Evolutionary conservation across 2,888 invertebrate genomes (phyloP).

Genomic region (Acanthoscelides obtectus): DNA sequence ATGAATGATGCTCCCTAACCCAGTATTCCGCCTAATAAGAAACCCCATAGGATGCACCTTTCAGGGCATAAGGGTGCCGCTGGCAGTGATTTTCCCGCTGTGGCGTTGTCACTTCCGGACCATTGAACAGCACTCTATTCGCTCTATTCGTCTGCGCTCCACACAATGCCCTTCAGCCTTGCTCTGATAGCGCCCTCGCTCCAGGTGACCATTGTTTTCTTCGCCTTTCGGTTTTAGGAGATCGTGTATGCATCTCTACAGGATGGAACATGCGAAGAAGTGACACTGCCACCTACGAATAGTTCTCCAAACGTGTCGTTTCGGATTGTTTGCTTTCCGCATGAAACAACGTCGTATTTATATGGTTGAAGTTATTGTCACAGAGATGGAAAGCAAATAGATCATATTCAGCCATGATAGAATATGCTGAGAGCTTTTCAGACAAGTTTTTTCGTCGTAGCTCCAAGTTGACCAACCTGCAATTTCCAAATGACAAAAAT

Average conservation of each 20-base stretch:
- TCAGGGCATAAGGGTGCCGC: neutral
- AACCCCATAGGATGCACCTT: neutral
- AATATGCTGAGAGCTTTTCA: too few relatives aligned
- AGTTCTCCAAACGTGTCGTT: too few relatives aligned
- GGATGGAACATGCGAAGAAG: neutral
- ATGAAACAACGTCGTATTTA: too few relatives aligned
- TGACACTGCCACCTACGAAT: too few relatives aligned
- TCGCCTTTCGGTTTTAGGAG: neutral
- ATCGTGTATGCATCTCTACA: neutral
- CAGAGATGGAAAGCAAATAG: too few relatives aligned
- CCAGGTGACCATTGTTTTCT: neutral
- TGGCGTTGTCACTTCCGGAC: neutral
- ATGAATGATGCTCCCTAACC: neutral
- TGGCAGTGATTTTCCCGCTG: neutral
- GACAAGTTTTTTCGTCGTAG: too few relatives aligned
- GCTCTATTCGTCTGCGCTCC: neutral
- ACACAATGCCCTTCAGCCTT: neutral
- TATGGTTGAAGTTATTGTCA: too few relatives aligned
- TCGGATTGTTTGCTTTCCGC: too few relatives aligned
- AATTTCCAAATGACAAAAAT: too few relatives aligned
- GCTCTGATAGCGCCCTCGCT: neutral
- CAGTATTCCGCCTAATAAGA: neutral
- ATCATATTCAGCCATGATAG: too few relatives aligned
- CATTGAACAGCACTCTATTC: neutral
- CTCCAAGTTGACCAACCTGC: too few relatives aligned